Evolutionary conservation across 2,113 vertebrate species (phyloP), one percentile per base, ranked within the genome.

Genomic region (Lathamus discolor): DNA sequence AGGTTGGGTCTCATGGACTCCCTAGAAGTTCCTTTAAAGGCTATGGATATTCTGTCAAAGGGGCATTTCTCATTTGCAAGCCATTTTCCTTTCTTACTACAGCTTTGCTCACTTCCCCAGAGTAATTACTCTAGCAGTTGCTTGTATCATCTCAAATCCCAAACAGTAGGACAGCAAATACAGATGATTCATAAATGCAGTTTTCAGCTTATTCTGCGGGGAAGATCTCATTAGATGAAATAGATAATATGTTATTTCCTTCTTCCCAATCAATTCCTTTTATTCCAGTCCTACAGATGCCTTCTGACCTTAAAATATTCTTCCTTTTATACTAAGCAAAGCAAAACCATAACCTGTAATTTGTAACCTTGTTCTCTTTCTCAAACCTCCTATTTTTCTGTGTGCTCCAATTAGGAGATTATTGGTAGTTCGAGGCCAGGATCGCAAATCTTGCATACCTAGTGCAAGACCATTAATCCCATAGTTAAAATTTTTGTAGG

Each of bases 221-320:
- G 75, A 96, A 87, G 70, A 83, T 84, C 78, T 95, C 91, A 75
- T 96, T 94, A 96, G 49, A 82, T 89, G 63, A 96, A 94, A 91
- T 11, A 92, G 91, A 88, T 95, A 14, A 0, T 87, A 64, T 91
- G 63, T 93, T 96, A 89, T 87, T 95, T 96, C 86, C 78, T 92
- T 93, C 54, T 95, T 91, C 82, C 70, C 86, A 83, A 93, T 95
- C 91, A 91, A 55, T 95, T 95, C 69, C 46, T 89, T 94, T 95
- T 93, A 93, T 96, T 95, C 93, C 74, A 77, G 70, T 85, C 86
- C 68, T 89, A n/a, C 7, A 23, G 41, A 73, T 91, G 62, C 88
- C 91, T 96, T 94, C 77, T 94, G 95, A 95, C 93, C 89, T 92
- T 96, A 93, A 94, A 95, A 90, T 83, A 93, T 80, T 93, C 59